Percentiles rank a stretch among this genome's conserved stretches.
phyloP scores from a whole-genome alignment of 2,797 vertebrate species.

The Hypotaenidia philippensis region DNA sequence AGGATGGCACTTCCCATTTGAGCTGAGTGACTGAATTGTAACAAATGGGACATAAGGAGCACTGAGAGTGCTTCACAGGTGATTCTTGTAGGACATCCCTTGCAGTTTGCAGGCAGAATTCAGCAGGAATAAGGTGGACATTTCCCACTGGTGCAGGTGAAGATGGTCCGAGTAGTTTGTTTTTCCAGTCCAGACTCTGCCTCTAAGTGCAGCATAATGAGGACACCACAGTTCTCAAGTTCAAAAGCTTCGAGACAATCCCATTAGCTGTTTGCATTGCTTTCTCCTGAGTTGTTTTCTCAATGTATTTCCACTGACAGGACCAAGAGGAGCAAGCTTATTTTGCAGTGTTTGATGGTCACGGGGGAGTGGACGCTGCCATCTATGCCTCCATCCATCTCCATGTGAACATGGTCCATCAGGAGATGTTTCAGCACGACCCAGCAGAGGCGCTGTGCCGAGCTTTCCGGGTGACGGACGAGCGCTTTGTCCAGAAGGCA shows the following conservation, averaged over 20 bases:
- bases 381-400: slow-evolving; percentile 96
- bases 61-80: neutral
- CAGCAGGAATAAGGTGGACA: neutral
- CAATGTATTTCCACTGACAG: slow-evolving; percentile 75
- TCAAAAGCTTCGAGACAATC: neutral
- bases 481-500: slow-evolving; percentile 96
- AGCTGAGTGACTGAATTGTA: slow-evolving; percentile 25
- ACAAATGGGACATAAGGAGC: neutral
- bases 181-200: neutral
- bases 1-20: slow-evolving; percentile 36
- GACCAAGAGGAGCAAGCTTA: slow-evolving; percentile 98
- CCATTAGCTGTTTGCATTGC: neutral
- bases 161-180: neutral
- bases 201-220: neutral
- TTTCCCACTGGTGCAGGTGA: neutral
- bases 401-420: slow-evolving; percentile 92
- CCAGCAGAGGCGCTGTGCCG: slow-evolving; percentile 89
- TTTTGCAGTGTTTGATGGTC: slow-evolving; percentile 97
- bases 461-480: slow-evolving; percentile 93
- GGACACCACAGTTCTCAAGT: neutral
- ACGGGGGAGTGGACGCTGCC: slow-evolving; percentile 96
- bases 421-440: slow-evolving; percentile 92
- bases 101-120: neutral
- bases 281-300: neutral
- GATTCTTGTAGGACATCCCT: neutral